Evolutionary conservation across 1,140 invertebrate species (phyloP).

Genomic region (Drosophila dunni): DNA sequence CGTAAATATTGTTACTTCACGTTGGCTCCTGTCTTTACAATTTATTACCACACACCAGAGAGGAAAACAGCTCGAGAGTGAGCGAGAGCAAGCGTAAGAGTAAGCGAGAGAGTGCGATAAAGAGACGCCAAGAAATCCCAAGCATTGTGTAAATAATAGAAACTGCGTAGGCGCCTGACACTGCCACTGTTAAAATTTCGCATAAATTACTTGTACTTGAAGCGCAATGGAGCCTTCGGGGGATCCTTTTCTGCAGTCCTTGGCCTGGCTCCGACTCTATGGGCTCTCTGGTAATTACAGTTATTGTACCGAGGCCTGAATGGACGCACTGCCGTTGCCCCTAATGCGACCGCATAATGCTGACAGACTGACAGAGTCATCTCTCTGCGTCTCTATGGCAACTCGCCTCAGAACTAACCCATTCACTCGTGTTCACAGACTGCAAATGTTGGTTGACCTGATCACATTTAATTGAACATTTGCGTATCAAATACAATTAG

Average conservation of each 20-base stretch:
- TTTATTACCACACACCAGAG: constrained; percentile 51
- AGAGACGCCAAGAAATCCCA: background rate
- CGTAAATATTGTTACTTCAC: constrained; percentile 52
- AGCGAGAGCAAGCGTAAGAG: background rate
- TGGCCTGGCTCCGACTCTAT: constrained; percentile 14
- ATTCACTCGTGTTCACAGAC: constrained; percentile 2
- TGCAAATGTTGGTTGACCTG: constrained; percentile 14
- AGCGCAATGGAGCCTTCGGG: constrained; percentile 15
- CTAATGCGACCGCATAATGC: constrained; percentile 20
- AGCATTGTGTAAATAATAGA: constrained; percentile 50
- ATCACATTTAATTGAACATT: constrained; percentile 67
- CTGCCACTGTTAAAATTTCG: constrained; percentile 69
- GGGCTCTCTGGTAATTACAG: constrained; percentile 58
- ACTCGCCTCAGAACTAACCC: background rate
- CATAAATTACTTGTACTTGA: constrained; percentile 66
- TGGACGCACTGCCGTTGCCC: constrained; percentile 30
- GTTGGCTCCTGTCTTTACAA: constrained; percentile 24
- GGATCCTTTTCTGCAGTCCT: constrained; percentile 24
- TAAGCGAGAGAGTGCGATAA: background rate
- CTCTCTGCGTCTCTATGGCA: background rate
- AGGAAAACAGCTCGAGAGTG: background rate
- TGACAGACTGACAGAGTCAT: constrained; percentile 21
- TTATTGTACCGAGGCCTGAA: constrained; percentile 39
- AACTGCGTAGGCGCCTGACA: constrained; percentile 55
- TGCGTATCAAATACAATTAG: constrained; percentile 78